These are phyloP conservation scores for Cydia pomonella DNA, from an alignment of 1,140 invertebrate species.

Conservation along the genomic window DNA sequence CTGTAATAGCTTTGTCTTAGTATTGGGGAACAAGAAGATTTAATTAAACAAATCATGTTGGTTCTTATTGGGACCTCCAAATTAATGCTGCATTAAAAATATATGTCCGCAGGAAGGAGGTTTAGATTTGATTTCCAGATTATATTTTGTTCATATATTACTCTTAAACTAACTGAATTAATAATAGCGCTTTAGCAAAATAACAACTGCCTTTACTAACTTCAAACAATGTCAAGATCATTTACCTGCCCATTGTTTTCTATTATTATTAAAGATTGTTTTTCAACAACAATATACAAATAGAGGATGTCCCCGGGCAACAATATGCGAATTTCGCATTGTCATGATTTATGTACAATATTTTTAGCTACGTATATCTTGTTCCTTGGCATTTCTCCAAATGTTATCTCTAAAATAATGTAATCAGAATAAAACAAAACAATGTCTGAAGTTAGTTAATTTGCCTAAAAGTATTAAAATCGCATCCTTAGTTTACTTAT, in stretches of 20 bases:
- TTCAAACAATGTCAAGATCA: neutral
- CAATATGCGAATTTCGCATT: no score
- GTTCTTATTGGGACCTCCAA: neutral
- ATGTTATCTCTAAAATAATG: neutral
- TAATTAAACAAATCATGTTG: neutral
- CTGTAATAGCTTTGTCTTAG: neutral
- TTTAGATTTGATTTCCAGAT: neutral
- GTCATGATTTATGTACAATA: no score
- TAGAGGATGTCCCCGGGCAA: no score
- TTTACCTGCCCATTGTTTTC: neutral
- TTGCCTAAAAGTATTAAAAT: neutral
- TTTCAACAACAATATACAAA: neutral
- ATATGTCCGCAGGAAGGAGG: neutral
- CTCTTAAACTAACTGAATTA: neutral
- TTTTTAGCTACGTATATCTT: no score
- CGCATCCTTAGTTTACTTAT: slow-evolving; percentile 15
- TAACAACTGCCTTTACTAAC: neutral
- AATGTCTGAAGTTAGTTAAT: slow-evolving; percentile 3
- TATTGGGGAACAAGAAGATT: neutral
- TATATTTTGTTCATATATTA: neutral
- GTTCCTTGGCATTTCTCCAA: neutral
- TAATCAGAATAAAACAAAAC: neutral
- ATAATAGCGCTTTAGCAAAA: slow-evolving; percentile 7
- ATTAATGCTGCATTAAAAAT: neutral
- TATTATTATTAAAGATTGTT: neutral